Base-by-base conservation (phyloP, 2,888 invertebrate species). In the Petrophora chlorosata region DNA sequence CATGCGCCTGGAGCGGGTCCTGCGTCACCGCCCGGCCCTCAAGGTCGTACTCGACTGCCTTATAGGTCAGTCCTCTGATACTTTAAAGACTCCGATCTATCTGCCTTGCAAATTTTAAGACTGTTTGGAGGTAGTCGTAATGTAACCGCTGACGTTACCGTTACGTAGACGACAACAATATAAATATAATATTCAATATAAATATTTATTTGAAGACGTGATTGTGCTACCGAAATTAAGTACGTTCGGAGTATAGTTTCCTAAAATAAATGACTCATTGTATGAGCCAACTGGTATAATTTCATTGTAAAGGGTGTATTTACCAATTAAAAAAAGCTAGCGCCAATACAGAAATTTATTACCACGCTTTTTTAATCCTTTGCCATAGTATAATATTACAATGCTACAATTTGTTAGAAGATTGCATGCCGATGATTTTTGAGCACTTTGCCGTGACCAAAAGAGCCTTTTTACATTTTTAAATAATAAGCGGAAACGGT, bases 21-120 rank as follows among this genome's bases (percentile, higher is more conserved):
- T 96, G 58, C 91, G 94, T 56, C 94, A 94, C 74, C 91, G 95
- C 68, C 94, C 95, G 9, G 92, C 93, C 68, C 91, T 96, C 65
- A 94, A 94, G 79, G 93, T 94, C 67, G 94, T 96, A 47, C 91
- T 96, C 60, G 93, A 94, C 81, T 94, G 94, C 73, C 92, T 96
- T 61, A 94, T 96, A 82, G 95, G 95, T 93, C 74, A 87, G 85
- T 78, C 62, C 58, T 56, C 62, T 44, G 13, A 32, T 15, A 45
- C 36, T 39, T 35, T 19, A 4, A 22, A 35, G 9, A 26, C 8
- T 13, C n/a, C 7, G 23, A 39, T 41, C 12, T 36, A 40, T 35
- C 30, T 42, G 16, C 36, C 12, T 38, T 33, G 13, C 17, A 25
- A 32, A 36, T 50, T 17, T 29, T 14, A 22, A 34, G 47, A 25